Percentiles rank a stretch among this genome's conserved stretches.
Conservation (phyloP, 2,797 vertebrate species). For the Sarcoramphus papa region DNA sequence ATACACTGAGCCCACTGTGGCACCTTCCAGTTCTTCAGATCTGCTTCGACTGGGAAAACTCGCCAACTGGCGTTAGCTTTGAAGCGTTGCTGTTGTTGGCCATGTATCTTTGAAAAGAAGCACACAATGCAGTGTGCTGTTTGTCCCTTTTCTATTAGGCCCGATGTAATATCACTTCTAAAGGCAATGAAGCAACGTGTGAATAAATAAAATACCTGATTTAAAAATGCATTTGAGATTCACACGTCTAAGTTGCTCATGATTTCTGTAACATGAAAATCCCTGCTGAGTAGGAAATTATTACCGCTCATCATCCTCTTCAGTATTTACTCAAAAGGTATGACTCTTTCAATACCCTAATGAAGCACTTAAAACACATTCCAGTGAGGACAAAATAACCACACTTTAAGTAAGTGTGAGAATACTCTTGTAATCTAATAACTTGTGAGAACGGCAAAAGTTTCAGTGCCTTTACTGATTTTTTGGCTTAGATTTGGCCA, state of each 20-base stretch:
- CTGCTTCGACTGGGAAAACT: neutral
- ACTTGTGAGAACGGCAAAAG: neutral
- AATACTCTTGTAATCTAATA: neutral
- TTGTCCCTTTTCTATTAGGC: neutral
- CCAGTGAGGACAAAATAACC: neutral
- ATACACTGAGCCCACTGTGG: neutral
- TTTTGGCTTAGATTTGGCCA: neutral
- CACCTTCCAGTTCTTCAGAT: neutral
- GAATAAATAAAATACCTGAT: neutral
- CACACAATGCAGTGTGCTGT: neutral
- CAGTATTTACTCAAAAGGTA: neutral
- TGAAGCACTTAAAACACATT: neutral
- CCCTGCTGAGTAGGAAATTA: neutral
- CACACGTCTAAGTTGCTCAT: neutral
- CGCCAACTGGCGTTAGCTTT: neutral
- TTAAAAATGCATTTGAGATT: constrained; percentile 14
- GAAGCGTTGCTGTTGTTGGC: neutral
- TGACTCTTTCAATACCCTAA: neutral
- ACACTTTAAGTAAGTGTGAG: constrained; percentile 32
- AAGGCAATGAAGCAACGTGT: neutral
- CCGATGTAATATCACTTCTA: neutral
- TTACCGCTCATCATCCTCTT: neutral
- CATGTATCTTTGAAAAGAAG: neutral
- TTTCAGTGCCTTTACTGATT: neutral
- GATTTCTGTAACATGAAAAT: neutral